Evolutionary conservation across 2,888 invertebrate species (phyloP).

Genomic region (Lydus trimaculatus): DNA sequence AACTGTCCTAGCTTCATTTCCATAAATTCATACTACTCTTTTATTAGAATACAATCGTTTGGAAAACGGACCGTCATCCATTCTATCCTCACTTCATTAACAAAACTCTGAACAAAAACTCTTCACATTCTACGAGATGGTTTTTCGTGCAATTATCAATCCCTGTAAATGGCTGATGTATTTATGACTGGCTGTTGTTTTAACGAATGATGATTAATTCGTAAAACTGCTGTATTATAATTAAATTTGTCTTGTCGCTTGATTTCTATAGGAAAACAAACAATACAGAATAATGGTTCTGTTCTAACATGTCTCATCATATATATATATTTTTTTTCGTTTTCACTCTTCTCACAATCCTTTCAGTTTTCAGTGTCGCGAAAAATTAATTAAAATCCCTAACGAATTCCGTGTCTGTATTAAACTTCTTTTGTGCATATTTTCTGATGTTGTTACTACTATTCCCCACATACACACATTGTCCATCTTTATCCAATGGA

Average conservation of each 20-base stretch:
- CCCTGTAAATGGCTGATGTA: background rate
- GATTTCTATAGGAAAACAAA: background rate
- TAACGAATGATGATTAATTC: background rate
- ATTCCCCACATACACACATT: background rate
- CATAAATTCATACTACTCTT: background rate
- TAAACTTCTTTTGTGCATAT: background rate
- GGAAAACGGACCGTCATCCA: background rate
- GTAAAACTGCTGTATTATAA: background rate
- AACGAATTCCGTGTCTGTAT: background rate
- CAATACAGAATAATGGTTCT: background rate
- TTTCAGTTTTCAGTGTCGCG: conserved; percentile 3
- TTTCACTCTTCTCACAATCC: no score
- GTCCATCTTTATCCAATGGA: background rate
- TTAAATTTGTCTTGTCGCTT: background rate
- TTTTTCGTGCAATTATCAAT: background rate
- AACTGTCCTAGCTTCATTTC: background rate
- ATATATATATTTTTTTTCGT: no score
- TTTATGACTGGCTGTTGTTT: background rate
- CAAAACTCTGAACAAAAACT: background rate
- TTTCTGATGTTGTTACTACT: background rate
- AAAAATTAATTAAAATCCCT: conserved; percentile 31
- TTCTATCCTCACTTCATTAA: background rate
- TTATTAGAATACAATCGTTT: background rate
- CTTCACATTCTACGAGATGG: background rate
- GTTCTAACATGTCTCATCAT: background rate